phyloP scores from a whole-genome alignment of 2,797 vertebrate genomes.

The Calcarius lapponicus region DNA sequence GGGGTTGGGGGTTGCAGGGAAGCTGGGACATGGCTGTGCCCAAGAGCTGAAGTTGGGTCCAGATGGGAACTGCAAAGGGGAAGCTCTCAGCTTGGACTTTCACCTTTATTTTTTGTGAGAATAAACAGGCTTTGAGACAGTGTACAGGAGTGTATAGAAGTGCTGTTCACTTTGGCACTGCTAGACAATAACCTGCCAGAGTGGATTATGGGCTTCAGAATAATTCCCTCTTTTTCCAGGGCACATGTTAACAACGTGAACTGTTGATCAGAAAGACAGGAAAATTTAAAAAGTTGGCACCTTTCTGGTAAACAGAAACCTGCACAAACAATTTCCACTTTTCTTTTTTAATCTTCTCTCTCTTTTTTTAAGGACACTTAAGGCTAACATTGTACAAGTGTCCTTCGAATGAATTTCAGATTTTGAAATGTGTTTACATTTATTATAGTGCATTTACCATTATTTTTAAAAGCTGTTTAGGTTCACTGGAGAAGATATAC shows the following conservation, averaged over 20 bases:
- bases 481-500: not conserved
- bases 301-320: not conserved
- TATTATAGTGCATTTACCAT: not conserved
- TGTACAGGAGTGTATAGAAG: rapidly evolving
- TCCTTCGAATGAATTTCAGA: not conserved
- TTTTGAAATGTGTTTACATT: not conserved
- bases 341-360: not conserved
- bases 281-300: not conserved
- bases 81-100: not conserved
- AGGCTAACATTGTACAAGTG: not conserved
- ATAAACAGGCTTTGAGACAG: not conserved
- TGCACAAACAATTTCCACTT: not conserved
- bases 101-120: not conserved
- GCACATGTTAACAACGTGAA: not conserved
- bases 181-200: not conserved
- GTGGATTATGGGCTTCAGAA: not conserved
- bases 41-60: not conserved
- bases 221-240: not conserved
- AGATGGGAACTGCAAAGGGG: not conserved
- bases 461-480: not conserved
- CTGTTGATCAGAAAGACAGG: not conserved
- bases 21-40: rapidly evolving
- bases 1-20: rapidly evolving
- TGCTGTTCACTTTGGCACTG: not conserved
- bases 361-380: not conserved